Evolutionary conservation across 30 jellyfish, hydroid and myxozoan genomes (phyloP).

Genomic region (Calvadosia cruxmelitensis): DNA sequence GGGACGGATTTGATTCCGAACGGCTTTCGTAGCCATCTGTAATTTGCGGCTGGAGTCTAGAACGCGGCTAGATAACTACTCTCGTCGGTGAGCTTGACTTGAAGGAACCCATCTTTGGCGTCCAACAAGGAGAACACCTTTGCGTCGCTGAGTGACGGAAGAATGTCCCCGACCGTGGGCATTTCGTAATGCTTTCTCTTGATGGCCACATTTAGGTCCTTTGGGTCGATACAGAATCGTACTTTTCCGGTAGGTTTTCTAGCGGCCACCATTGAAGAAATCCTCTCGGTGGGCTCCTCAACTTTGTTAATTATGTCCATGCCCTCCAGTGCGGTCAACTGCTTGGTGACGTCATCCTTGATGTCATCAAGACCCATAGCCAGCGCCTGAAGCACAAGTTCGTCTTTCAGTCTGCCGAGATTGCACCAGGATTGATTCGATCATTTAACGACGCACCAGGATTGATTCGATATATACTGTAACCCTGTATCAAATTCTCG

Average conservation of each 20-base stretch:
- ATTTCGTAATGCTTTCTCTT: conserved; percentile 12
- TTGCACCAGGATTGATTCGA: no score
- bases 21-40: conserved; percentile 5
- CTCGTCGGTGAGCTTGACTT: conserved; percentile 6
- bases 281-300: conserved; percentile 42
- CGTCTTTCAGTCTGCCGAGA: no score
- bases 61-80: conserved; percentile 16
- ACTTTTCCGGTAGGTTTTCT: conserved; percentile 28
- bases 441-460: no score
- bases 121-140: conserved; percentile 22
- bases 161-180: conserved; percentile 18
- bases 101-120: conserved; percentile 12
- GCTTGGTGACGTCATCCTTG: conserved; percentile 6
- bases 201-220: conserved; percentile 17
- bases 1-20: conserved; percentile 20
- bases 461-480: no score
- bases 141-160: conserved; percentile 5
- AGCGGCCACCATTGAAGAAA: conserved; percentile 2
- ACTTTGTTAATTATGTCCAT: conserved; percentile 23
- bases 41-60: conserved; percentile 22
- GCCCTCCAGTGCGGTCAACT: conserved; percentile 10
- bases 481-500: no score
- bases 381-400: no score
- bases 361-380: no score
- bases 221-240: conserved; percentile 24